Conservation (phyloP, 2,113 vertebrate genomes). For the Leucosticte australis region DNA sequence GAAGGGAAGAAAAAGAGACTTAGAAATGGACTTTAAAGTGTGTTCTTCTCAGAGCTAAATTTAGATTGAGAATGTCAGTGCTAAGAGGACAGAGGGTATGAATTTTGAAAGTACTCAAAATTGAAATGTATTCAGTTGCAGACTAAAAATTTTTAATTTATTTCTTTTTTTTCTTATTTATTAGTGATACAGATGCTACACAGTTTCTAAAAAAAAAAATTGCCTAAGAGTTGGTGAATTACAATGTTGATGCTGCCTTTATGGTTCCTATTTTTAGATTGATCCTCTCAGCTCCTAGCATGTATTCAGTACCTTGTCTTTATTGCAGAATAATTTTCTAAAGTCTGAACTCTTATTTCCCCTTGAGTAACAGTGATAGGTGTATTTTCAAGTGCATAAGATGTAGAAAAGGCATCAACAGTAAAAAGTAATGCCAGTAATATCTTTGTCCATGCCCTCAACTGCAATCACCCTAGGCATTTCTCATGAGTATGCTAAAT, state of each 20-base stretch:
- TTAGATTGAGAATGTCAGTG: not conserved
- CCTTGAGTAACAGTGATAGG: not conserved
- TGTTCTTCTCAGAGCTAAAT: not conserved
- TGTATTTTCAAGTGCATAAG: not conserved
- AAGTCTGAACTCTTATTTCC: not conserved
- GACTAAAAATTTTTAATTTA: not conserved
- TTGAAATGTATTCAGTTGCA: not conserved
- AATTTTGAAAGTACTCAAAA: not conserved
- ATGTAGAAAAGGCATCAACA: not conserved
- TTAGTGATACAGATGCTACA: not conserved
- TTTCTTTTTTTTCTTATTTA: not conserved
- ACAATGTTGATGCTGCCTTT: not conserved
- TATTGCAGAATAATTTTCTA: not conserved
- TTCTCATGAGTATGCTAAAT: not conserved
- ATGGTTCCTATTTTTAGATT: not conserved
- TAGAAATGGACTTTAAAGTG: not conserved
- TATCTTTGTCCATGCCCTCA: not conserved
- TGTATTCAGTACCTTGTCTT: not conserved
- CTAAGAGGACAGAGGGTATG: not conserved
- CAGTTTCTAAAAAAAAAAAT: not conserved
- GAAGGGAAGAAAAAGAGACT: not conserved
- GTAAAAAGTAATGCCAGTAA: not conserved
- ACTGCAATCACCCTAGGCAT: not conserved
- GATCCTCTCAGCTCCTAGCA: not conserved
- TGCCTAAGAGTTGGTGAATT: not conserved